phyloP scores from a whole-genome alignment of 2,113 vertebrate species.

The Sebastes fasciatus region DNA sequence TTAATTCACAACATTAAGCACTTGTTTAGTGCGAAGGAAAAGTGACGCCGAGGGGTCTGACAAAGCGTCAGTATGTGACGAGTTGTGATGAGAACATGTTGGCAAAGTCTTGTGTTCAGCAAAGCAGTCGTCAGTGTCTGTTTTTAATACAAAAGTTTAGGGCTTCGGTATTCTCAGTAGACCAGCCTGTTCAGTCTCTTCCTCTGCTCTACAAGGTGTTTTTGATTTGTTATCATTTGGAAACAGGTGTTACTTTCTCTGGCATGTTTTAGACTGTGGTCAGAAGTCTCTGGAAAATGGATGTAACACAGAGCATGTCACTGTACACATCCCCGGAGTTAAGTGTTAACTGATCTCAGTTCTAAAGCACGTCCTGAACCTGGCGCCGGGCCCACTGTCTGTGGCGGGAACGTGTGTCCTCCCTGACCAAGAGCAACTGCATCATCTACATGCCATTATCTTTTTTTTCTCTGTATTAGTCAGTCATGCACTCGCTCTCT shows the following conservation, averaged over 20 bases:
- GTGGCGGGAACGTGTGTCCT: background rate
- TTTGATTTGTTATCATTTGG: background rate
- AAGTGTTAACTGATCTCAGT: background rate
- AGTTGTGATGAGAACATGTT: too few relatives aligned
- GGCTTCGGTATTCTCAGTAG: background rate
- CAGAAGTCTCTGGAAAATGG: background rate
- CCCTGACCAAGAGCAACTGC: constrained; percentile 1
- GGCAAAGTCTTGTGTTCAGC: too few relatives aligned
- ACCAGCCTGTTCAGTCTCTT: background rate
- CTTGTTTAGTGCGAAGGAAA: too few relatives aligned
- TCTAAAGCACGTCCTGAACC: background rate
- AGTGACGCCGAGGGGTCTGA: too few relatives aligned
- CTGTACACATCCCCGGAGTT: background rate
- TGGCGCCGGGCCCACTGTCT: background rate
- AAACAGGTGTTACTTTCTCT: background rate
- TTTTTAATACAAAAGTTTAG: background rate
- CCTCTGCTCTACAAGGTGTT: background rate
- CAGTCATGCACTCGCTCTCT: constrained; percentile 13
- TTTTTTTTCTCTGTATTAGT: constrained; percentile 15
- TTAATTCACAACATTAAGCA: too few relatives aligned
- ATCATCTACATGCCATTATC: constrained; percentile 6
- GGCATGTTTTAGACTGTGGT: background rate
- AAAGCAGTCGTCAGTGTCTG: background rate
- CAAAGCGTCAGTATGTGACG: too few relatives aligned
- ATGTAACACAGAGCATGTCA: background rate